Evolutionary conservation across 23 tunicate genomes (phyloP).

Genomic region (Styela clava): DNA sequence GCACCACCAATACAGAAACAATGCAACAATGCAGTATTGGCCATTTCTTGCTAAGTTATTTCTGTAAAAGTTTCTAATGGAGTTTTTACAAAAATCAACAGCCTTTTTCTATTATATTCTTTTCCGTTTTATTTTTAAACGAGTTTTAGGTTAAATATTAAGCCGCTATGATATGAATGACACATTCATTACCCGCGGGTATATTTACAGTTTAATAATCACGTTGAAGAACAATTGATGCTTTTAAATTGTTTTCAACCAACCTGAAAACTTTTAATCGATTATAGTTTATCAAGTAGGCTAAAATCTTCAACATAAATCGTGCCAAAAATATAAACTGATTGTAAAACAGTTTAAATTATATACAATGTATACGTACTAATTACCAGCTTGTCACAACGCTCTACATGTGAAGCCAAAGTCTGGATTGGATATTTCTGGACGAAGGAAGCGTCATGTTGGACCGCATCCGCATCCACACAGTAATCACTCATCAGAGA

Average conservation of each 20-base stretch:
- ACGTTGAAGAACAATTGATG: no score
- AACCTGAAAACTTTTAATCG: no score
- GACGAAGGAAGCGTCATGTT: background rate
- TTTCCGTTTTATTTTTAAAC: background rate
- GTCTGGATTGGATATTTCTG: conserved; percentile 3
- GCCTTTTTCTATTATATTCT: no score
- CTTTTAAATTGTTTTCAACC: no score
- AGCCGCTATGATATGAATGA: background rate
- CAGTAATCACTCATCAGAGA: background rate
- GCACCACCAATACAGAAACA: background rate
- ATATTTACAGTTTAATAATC: background rate
- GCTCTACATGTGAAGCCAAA: conserved; percentile 8
- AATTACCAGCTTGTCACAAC: conserved; percentile 8
- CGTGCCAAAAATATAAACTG: no score
- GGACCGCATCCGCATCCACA: background rate
- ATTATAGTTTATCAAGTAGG: no score
- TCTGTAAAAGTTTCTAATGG: no score
- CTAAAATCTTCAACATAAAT: no score
- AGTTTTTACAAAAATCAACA: no score
- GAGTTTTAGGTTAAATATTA: background rate
- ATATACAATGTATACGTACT: no score
- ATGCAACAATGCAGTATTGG: background rate
- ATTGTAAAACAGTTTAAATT: no score
- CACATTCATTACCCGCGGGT: background rate
- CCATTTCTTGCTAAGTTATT: background rate